Base-by-base conservation (phyloP, 2,797 vertebrate species). In the Gallirallus australis region DNA sequence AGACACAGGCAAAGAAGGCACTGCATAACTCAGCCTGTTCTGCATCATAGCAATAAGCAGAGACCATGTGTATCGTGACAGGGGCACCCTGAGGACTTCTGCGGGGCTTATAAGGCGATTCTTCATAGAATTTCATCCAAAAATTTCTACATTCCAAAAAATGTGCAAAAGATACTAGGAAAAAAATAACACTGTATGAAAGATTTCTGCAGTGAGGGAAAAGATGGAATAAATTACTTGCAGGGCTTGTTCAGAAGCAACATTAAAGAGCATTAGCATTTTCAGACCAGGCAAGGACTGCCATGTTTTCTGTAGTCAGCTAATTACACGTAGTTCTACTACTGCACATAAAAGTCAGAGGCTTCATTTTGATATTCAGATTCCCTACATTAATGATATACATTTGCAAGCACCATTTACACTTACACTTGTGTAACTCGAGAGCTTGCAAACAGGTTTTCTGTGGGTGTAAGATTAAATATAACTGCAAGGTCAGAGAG, bases 371-470 rank as follows among this genome's bases (percentile, higher is more conserved):
- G 50, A 81, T 90, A 84, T 91, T 79, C 79, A 82, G 37, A 65
- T 68, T 83, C 37, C 45, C 60, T 75, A 73, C 9, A 5, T 20
- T 68, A 86, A 87, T 0, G 8, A 61, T 25, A 85, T 0, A 75
- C 75, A 23, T 85, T 92, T 96, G 68, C 75, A 90, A 91, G 81
- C 68, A 90, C 35, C 64, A 85, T 71, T 89, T 94, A 85, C 59
- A 54, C 50, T 94, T 87, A 9, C n/a, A 75, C 56, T 89, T 47
- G 54, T 68, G 50, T 77, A 95, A 85, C 61, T 86, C 6, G 1
- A 92, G 84, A 89, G 77, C 69, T 92, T 57, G 82, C 50, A 92
- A 85, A 90, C 95, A 95, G 91, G 65, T 93, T 96, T 97, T 81
- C 82, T 2, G 94, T 91, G 83, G 87, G 94, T 72, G 93, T 95